These are phyloP conservation scores for Megaceryle alcyon DNA, from an alignment of 2,797 vertebrate species.

Conservation along the genomic window DNA sequence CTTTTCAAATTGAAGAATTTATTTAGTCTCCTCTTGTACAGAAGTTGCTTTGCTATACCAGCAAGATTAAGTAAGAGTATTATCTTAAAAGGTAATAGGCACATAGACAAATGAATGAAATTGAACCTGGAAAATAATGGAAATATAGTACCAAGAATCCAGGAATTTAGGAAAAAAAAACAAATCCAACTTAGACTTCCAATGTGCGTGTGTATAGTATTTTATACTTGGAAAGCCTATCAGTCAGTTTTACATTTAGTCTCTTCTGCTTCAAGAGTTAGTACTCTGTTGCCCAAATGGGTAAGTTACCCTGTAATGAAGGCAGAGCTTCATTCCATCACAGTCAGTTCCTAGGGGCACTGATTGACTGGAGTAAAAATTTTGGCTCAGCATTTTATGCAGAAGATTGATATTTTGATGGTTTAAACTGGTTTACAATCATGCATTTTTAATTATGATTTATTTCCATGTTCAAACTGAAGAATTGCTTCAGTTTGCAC, in stretches of 20 bases:
- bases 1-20: slow-evolving; percentile 1
- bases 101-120: neutral
- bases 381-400: neutral
- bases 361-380: neutral
- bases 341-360: neutral
- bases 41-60: neutral
- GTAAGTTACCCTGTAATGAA: neutral
- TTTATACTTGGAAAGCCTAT: neutral
- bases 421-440: neutral
- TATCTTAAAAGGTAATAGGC: neutral
- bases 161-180: neutral
- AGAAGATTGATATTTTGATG: neutral
- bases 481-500: neutral
- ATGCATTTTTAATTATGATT: neutral
- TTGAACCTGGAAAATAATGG: neutral
- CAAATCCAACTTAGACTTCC: neutral
- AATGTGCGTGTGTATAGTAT: neutral
- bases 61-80: neutral
- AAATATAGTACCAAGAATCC: neutral
- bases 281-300: neutral
- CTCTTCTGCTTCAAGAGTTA: neutral
- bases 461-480: neutral
- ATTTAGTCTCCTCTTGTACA: neutral
- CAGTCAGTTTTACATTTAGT: neutral
- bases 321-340: neutral